Percentiles rank a stretch among this genome's conserved stretches.
These are phyloP conservation scores for Mirounga angustirostris DNA, from an alignment of 2,113 vertebrate genomes.

Conservation along the genomic window DNA sequence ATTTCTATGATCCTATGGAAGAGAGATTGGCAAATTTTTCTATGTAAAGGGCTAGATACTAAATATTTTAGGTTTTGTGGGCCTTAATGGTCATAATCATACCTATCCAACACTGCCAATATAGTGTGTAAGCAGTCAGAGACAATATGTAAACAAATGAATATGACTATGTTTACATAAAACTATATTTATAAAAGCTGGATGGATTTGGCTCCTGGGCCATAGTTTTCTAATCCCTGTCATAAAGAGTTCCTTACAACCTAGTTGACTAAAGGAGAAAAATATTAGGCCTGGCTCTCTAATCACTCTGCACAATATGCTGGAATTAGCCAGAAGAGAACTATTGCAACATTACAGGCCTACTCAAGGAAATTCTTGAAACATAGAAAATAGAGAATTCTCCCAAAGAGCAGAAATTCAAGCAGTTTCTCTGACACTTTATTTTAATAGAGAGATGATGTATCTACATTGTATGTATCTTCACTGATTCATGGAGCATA, in stretches of 20 bases:
- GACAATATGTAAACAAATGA: background rate
- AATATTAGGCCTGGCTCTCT: background rate
- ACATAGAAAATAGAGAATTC: background rate
- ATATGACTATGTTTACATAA: background rate
- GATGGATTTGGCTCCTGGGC: background rate
- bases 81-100: background rate
- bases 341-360: background rate
- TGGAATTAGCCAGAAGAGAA: background rate
- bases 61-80: background rate
- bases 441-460: background rate
- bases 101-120: background rate
- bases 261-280: background rate
- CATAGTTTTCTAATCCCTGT: background rate
- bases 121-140: background rate
- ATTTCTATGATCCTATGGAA: background rate
- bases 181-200: constrained; percentile 15
- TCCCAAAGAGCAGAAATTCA: background rate
- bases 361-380: background rate
- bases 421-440: background rate
- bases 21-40: background rate
- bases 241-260: background rate
- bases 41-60: background rate
- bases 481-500: background rate
- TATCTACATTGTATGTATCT: background rate
- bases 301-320: background rate